A percentile compares a stretch with the other conserved stretches of the same genome.
Evolutionary conservation across 2,888 invertebrate species (phyloP).

Genomic region (Trilocha varians): DNA sequence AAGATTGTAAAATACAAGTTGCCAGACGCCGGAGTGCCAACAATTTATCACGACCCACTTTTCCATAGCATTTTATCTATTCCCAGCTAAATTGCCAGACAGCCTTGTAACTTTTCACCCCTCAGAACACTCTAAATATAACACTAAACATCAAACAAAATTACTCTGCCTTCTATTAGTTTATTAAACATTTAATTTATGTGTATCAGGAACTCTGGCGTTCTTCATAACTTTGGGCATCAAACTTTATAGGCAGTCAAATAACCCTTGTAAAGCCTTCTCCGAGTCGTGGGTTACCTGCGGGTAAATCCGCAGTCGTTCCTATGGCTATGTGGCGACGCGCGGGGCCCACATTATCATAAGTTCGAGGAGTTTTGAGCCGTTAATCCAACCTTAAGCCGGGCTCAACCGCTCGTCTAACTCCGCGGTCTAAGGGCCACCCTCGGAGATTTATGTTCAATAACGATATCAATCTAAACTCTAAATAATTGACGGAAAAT

Average conservation of each 20-base stretch:
- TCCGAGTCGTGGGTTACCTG: not conserved
- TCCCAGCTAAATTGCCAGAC: no score
- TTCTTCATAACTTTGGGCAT: not conserved
- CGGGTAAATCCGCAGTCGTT: not conserved
- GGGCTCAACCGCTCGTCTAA: slow-evolving; percentile 21
- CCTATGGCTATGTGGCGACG: slow-evolving; percentile 10
- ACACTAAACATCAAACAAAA: not conserved
- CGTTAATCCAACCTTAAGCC: slow-evolving; percentile 46
- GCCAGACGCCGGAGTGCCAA: no score
- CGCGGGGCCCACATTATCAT: slow-evolving; percentile 54
- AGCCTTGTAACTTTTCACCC: no score
- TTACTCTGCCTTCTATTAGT: not conserved
- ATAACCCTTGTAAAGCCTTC: not conserved
- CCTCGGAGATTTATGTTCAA: slow-evolving; percentile 6
- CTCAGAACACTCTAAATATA: no score
- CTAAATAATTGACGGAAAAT: not conserved
- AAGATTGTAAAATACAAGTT: no score
- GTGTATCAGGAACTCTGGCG: not conserved
- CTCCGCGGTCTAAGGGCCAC: slow-evolving; percentile 3
- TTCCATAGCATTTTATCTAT: no score
- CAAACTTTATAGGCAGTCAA: not conserved
- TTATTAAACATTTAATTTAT: not conserved
- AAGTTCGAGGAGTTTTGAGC: slow-evolving; percentile 50
- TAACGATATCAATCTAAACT: slow-evolving; percentile 6
- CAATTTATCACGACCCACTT: no score